A percentile compares a stretch with the other conserved stretches of the same genome.
phyloP scores from a whole-genome alignment of 1,140 invertebrate genomes.

The Diorhabda sublineata region DNA sequence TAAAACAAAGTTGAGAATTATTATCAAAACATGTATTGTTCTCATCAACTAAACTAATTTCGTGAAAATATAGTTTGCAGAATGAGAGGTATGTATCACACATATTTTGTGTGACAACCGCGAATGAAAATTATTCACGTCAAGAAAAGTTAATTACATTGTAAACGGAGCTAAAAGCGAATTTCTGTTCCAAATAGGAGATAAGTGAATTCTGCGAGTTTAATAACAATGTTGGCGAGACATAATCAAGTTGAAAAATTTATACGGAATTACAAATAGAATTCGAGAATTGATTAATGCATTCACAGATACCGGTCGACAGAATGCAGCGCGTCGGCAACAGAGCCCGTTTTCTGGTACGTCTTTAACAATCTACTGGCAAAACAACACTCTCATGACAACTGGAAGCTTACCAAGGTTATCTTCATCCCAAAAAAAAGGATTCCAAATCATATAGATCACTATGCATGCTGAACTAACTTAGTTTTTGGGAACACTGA shows the following conservation, averaged over 20 bases:
- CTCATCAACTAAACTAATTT: constrained; percentile 2
- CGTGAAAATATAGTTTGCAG: neutral
- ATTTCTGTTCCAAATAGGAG: neutral
- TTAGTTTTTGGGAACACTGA: no score
- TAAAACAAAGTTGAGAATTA: neutral
- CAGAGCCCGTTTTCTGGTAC: no score
- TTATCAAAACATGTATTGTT: neutral
- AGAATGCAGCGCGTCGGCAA: no score
- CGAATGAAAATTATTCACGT: constrained; percentile 2
- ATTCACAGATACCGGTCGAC: no score
- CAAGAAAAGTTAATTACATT: neutral
- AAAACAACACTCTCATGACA: no score
- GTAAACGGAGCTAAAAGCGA: neutral
- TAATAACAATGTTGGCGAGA: neutral
- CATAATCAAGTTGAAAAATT: neutral
- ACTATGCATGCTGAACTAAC: no score
- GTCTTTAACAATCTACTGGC: no score
- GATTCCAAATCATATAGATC: no score
- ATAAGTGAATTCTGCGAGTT: neutral
- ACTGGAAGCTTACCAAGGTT: no score
- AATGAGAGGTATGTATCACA: neutral
- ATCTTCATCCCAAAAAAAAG: no score
- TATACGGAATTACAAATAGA: no score
- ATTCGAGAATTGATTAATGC: no score
- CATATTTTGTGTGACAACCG: neutral